Conservation (phyloP, 2,113 vertebrate species). For the Sylvilagus bachmani region DNA sequence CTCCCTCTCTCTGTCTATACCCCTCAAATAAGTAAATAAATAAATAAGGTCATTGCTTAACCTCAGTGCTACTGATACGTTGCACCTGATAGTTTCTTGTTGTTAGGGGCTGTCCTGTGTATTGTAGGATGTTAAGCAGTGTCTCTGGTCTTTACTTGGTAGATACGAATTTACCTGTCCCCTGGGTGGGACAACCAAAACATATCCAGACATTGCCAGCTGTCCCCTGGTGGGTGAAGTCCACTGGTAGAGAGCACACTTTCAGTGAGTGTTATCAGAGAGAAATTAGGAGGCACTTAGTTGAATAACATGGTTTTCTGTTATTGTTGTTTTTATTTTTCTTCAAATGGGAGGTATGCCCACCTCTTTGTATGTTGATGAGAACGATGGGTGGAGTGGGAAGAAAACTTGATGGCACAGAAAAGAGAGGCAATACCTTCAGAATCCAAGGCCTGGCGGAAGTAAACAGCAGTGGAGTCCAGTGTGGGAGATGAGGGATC, state of each 20-base stretch:
- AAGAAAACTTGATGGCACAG: not conserved
- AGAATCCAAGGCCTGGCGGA: not conserved
- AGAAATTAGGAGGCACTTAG: not conserved
- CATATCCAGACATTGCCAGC: not conserved
- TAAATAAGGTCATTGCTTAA: not conserved
- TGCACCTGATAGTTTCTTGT: not conserved
- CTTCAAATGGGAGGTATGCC: not conserved
- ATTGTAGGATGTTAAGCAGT: no score
- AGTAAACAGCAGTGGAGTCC: not conserved
- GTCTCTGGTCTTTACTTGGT: not conserved
- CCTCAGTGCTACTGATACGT: not conserved
- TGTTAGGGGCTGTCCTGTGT: not conserved
- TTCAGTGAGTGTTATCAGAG: not conserved
- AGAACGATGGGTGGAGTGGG: not conserved
- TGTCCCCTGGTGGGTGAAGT: not conserved
- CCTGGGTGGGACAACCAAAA: not conserved
- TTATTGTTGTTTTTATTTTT: not conserved
- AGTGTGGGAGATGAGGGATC: not conserved
- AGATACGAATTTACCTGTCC: not conserved
- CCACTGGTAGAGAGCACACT: not conserved
- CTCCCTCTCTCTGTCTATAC: no score
- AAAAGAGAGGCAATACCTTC: not conserved
- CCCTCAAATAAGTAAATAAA: no score
- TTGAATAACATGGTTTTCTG: no score
- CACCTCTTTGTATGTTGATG: not conserved